phyloP scores from a whole-genome alignment of 2,888 invertebrate genomes.

The Agrotis puta region DNA sequence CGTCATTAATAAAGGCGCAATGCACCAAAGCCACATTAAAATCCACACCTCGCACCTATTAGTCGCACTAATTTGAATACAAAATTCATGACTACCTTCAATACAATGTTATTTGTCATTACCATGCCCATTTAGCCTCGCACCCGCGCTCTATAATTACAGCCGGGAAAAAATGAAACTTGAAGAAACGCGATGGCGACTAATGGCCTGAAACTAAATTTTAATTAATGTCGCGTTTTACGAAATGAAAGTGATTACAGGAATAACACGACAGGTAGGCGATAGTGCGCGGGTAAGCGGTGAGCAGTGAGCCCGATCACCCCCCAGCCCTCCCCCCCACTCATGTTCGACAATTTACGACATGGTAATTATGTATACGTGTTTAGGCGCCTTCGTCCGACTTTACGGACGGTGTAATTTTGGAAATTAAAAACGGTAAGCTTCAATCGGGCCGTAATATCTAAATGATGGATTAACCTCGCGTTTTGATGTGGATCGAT shows the following conservation, averaged over 20 bases:
- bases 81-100: conserved; percentile 88
- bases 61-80: conserved; percentile 89
- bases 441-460: conserved; percentile 89
- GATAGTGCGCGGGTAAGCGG: conserved; percentile 74
- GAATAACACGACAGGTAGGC: conserved; percentile 88
- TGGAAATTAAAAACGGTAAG: conserved; percentile 90
- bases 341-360: conserved; percentile 87
- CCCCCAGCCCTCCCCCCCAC: conserved; percentile 72
- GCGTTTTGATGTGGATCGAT: conserved; percentile 90
- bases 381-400: conserved; percentile 82
- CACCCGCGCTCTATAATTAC: conserved; percentile 89
- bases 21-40: conserved; percentile 80
- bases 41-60: conserved; percentile 86
- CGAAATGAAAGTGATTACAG: conserved; percentile 90
- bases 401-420: conserved; percentile 85
- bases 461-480: conserved; percentile 91
- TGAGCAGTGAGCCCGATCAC: conserved; percentile 71
- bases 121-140: conserved; percentile 88
- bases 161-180: conserved; percentile 86
- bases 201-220: conserved; percentile 91
- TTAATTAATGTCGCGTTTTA: conserved; percentile 91
- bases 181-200: conserved; percentile 89
- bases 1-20: conserved; percentile 81
- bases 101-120: conserved; percentile 90
- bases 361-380: conserved; percentile 88